Base-by-base conservation (phyloP, 2,888 invertebrate species). In the Polymixis flavicincta region DNA sequence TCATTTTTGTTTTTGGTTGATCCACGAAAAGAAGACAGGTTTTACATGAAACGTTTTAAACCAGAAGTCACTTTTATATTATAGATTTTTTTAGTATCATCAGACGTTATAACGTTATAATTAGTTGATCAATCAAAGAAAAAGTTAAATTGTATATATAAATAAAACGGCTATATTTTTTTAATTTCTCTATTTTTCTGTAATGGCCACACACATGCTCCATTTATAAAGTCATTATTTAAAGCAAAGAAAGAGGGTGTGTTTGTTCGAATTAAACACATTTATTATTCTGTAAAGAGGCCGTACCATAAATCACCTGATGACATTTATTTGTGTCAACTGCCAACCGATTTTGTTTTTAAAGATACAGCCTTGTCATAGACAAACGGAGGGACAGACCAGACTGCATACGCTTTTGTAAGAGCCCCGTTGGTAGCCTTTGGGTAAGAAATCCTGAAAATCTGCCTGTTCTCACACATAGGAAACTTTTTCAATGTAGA, bases 41-140 rank as follows among this genome's bases (percentile, higher is more conserved):
- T 28, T 9, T 3, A 14, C 32, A 2, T 32, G 4, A 32, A 32
- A 32, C n/a, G 32, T 32, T 32, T 32, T 32, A 32, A 32, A n/a
- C n/a, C n/a, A n/a, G n/a, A n/a, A n/a, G n/a, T n/a, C n/a, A n/a
- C n/a, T n/a, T n/a, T n/a, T n/a, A n/a, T n/a, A n/a, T n/a, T n/a
- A n/a, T n/a, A n/a, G n/a, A n/a, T n/a, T n/a, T n/a, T n/a, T n/a
- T n/a, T n/a, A n/a, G n/a, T n/a, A n/a, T n/a, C n/a, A n/a, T n/a
- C n/a, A n/a, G n/a, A n/a, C n/a, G n/a, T n/a, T n/a, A n/a, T n/a
- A n/a, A n/a, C n/a, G n/a, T n/a, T n/a, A n/a, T n/a, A 9, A 17
- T 3, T 11, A 64, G 42, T 77, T 52, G 80, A 77, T 80, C 55
- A 73, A 64, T 57, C 63, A 80, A 52, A 57, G 4, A 8, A 25